phyloP scores from a whole-genome alignment of 2,888 invertebrate species.

The Anthrax anthrax region DNA sequence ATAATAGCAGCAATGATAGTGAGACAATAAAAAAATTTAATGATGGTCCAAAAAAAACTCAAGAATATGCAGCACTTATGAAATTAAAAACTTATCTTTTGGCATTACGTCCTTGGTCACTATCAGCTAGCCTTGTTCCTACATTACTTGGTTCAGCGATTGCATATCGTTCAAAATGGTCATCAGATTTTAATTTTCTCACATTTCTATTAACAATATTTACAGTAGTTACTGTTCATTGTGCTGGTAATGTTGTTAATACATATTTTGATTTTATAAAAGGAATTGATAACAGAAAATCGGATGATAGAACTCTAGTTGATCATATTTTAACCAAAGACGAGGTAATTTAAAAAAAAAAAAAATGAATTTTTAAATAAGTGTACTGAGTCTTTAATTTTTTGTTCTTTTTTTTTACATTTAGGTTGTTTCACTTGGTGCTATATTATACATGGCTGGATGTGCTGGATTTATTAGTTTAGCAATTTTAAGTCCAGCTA shows the following conservation, averaged over 20 bases:
- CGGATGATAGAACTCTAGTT: conserved; percentile 89
- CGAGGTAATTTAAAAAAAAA: no score
- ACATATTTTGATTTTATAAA: conserved; percentile 92
- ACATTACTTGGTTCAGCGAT: conserved; percentile 79
- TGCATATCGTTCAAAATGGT: conserved; percentile 67
- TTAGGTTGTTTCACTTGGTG: conserved; percentile 77
- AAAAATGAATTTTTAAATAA: not conserved
- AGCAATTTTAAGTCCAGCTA: conserved; percentile 69
- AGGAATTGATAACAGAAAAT: conserved; percentile 84
- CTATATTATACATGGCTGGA: conserved; percentile 72
- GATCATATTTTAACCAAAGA: conserved; percentile 75
- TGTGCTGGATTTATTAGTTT: conserved; percentile 69
- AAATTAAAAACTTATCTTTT: conserved; percentile 78
- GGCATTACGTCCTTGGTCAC: conserved; percentile 85
- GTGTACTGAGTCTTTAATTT: not conserved
- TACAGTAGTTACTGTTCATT: conserved; percentile 83
- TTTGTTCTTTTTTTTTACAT: conserved; percentile 15
- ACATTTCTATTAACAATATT: conserved; percentile 68
- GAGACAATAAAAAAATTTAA: not conserved
- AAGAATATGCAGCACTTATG: conserved; percentile 43
- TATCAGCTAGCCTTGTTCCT: conserved; percentile 82
- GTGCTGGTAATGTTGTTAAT: conserved; percentile 92
- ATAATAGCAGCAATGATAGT: not conserved
- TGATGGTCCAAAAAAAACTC: not conserved
- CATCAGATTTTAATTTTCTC: conserved; percentile 61